Base-by-base conservation (phyloP, 2,888 invertebrate genomes). In the Troilus luridus region DNA sequence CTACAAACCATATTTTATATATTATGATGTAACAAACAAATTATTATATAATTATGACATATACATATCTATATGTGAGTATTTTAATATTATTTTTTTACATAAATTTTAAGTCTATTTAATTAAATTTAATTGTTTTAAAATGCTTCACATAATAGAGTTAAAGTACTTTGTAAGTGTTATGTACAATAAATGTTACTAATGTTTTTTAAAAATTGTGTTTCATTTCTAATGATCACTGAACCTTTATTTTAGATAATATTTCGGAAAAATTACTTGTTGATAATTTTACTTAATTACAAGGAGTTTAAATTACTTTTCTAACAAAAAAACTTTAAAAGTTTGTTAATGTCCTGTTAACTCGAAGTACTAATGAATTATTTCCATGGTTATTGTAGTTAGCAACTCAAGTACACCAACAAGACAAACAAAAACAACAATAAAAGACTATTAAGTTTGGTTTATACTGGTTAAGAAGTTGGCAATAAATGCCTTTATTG, bases 71-170 rank as follows among this genome's bases (percentile, higher is more conserved):
- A 62, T 89, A 54, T 64, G 21, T 27, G 64, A 64, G 89, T 89
- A 89, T 89, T 64, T 64, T 89, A 62, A 89, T 64, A 89, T 89
- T 89, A 89, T 89, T 64, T 89, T 64, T 89, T 89, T 62, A 64
- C 64, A 89, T 89, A 89, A 89, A 54, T 85, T 85, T 56, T 85
- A 85, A 85, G 85, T 85, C 21, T 85, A 85, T 85, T 85, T 85
- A 81, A 77, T 77, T 77, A 77, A 41, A 77, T 41, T 41, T 77
- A 41, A 85, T 85, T 85, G 85, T 85, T 85, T 85, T 56, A 85
- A 85, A 85, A 85, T 54, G 56, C 85, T 85, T 85, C 85, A 85
- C 56, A 58, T 85, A 56, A n/a, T 81, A 56, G 41, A 81, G n/a
- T 41, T n/a, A 56, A 85, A 85, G 0, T 85, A 56, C 54, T 56